Percentiles rank a stretch among this genome's conserved stretches.
Evolutionary conservation across 2,797 vertebrate genomes (phyloP).

Genomic region (Pipistrellus pygmaeus): DNA sequence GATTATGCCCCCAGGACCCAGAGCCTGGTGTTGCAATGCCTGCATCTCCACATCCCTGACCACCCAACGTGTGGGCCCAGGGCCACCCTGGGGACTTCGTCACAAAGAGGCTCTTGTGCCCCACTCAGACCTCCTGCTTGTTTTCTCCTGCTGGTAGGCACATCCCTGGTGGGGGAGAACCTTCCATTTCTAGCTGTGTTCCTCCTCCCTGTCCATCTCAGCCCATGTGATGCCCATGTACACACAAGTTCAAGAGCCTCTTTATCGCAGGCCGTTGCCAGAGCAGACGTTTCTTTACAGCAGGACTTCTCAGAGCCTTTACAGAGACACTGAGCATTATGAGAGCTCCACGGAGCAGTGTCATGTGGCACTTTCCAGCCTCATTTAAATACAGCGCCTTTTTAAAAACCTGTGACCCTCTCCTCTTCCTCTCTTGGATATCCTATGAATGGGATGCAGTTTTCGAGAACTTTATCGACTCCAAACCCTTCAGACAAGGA

Average conservation of each 20-base stretch:
- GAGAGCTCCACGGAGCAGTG: not conserved
- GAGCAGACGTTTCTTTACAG: not conserved
- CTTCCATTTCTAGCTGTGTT: not conserved
- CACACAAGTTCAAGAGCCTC: not conserved
- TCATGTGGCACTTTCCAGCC: fast-evolving
- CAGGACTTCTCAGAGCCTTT: constrained; percentile 23
- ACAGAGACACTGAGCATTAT: not conserved
- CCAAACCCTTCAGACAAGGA: not conserved
- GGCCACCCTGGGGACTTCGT: no score
- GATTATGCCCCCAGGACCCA: not conserved
- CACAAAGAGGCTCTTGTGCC: not conserved
- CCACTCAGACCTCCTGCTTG: not conserved
- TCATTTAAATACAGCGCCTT: not conserved
- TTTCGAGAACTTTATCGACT: not conserved
- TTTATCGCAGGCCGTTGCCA: fast-evolving
- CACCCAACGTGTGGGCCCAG: not conserved
- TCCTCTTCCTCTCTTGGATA: not conserved
- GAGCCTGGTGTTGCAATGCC: not conserved
- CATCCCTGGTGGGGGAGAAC: not conserved
- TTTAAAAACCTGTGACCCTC: not conserved
- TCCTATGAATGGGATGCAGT: not conserved
- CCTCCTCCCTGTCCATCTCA: fast-evolving
- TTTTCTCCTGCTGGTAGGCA: not conserved
- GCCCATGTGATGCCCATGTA: fast-evolving
- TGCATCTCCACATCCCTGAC: not conserved